Evolutionary conservation across 1,140 invertebrate genomes (phyloP).

Genomic region (Yoshiicerus persimilis): DNA sequence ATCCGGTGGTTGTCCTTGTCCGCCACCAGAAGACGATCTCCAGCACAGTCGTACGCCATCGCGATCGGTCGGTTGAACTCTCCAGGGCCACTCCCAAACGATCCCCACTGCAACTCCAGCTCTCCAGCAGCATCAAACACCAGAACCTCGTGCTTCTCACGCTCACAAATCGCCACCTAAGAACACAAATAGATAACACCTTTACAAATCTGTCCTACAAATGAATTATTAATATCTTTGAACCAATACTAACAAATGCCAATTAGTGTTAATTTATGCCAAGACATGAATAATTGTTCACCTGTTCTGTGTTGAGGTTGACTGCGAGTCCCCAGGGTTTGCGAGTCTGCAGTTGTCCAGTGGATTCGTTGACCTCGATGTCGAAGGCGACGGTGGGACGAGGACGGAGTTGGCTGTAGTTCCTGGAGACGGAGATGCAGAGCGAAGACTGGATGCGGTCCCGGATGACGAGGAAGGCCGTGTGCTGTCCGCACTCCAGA

Average conservation of each 20-base stretch:
- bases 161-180: not conserved
- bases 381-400: no score
- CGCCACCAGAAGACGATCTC: constrained; percentile 81
- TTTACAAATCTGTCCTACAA: not conserved
- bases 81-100: constrained; percentile 59
- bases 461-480: no score
- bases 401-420: no score
- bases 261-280: constrained; percentile 60
- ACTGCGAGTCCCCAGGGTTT: no score
- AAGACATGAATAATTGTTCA: not conserved
- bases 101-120: no score
- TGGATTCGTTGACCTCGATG: no score
- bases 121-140: not conserved
- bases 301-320: no score
- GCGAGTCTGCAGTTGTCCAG: no score
- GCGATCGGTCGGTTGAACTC: constrained; percentile 84
- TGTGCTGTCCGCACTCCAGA: no score
- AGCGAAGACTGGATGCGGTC: no score
- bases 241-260: constrained; percentile 55
- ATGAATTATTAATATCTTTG: not conserved
- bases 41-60: no score
- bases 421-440: no score
- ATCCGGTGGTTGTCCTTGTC: constrained; percentile 96
- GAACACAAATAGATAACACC: not conserved
- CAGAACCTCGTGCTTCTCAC: not conserved